Base-by-base conservation (phyloP, 2,888 invertebrate genomes). In the Spatulosminthurus flaviceps region DNA sequence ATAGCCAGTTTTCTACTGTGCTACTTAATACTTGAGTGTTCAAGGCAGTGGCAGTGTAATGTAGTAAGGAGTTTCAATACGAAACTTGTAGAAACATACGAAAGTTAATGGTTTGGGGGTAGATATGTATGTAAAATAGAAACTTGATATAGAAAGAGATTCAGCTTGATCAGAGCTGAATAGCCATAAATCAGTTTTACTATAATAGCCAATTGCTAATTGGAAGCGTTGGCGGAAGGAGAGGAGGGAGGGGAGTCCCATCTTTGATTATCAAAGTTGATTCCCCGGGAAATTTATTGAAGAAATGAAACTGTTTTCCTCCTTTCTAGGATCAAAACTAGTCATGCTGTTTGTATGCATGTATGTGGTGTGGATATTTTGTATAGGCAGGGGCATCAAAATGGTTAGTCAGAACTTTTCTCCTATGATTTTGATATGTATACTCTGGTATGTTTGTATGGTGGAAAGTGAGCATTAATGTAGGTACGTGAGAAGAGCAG, bases 151-250 rank as follows among this genome's bases (percentile, higher is more conserved):
- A 41, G 9, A 41, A 13, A 51, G 5, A 2, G 19, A 5, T 51
- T 51, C 7, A 51, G 51, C 34, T 9, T 34, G 5, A 9, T 34
- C 34, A 34, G 34, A 34, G 34, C 51, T 51, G 51, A 51, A 51
- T 51, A 51, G 51, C n/a, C 51, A 51, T 51, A 67, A 67, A 67
- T 67, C 67, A 67, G 24, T 26, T 67, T 67, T 67, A 67, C 28
- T 26, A 5, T 67, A 67, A 67, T 67, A 67, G 67, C 28, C 24
- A 26, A 67, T 67, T 67, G 9, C 67, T 67, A 51, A 51, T 51
- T 51, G 51, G 51, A 19, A n/a, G n/a, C 51, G 51, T 19, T 19
- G 51, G 13, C n/a, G 51, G 51, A 51, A n/a, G 51, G n/a, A 51
- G 51, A 19, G 51, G 51, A 69, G 69, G 28, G 16, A 51, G 51